Evolutionary conservation across 53 echinoderm and acorn worm species (phyloP).

Genomic region (Holothuria leucospilota): DNA sequence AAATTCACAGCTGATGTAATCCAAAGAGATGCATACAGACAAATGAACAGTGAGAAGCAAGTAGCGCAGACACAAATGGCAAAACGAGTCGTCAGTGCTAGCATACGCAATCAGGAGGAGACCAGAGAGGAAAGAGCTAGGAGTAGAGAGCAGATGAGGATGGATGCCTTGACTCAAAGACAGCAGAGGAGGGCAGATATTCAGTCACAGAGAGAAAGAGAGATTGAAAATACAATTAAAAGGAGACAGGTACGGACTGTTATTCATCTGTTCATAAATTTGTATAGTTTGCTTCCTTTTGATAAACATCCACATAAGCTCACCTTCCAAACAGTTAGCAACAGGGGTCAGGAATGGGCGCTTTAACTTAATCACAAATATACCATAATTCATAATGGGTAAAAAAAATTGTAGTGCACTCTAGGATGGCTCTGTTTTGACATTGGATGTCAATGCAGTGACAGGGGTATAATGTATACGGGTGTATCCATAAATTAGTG

Average conservation of each 20-base stretch:
- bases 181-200: slow-evolving; percentile 73
- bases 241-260: slow-evolving; percentile 69
- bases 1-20: slow-evolving; percentile 81
- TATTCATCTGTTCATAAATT: too few species aligned
- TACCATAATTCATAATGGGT: too few species aligned
- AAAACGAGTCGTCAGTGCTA: slow-evolving; percentile 75
- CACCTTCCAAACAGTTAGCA: too few species aligned
- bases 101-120: slow-evolving; percentile 69
- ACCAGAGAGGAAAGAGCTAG: slow-evolving; percentile 56
- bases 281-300: too few species aligned
- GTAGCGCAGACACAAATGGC: slow-evolving; percentile 61
- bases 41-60: slow-evolving; percentile 76
- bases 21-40: slow-evolving; percentile 80
- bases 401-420: too few species aligned
- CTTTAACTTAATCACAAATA: too few species aligned
- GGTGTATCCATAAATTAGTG: too few species aligned
- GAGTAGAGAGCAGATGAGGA: slow-evolving; percentile 60
- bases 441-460: too few species aligned
- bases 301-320: too few species aligned
- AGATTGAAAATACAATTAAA: slow-evolving; percentile 72
- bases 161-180: slow-evolving; percentile 63
- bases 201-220: slow-evolving; percentile 77
- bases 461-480: too few species aligned
- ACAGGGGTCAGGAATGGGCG: too few species aligned
- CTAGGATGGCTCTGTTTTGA: too few species aligned